Evolutionary conservation across 1,140 invertebrate genomes (phyloP).

Genomic region (Zaprionus davidi): DNA sequence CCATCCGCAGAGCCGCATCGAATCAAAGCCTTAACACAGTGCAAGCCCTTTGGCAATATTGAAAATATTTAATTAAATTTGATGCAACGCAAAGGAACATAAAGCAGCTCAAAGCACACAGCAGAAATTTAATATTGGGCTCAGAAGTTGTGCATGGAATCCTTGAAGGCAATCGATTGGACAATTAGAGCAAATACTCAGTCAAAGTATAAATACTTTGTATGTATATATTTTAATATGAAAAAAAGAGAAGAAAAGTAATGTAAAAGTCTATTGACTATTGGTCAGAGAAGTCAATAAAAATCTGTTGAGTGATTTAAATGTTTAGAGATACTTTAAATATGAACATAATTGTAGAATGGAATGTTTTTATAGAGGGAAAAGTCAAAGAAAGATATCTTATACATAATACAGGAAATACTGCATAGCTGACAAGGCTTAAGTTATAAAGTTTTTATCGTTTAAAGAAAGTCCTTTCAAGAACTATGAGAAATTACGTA

Average conservation of each 20-base stretch:
- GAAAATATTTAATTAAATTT: constrained; percentile 19
- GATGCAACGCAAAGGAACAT: neutral
- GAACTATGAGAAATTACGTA: no score
- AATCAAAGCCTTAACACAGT: neutral
- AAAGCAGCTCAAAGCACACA: neutral
- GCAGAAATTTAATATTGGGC: neutral
- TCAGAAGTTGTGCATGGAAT: neutral
- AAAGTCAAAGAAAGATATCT: no score
- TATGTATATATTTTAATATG: neutral
- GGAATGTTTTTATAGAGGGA: no score
- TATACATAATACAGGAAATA: no score
- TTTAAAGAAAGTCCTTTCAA: no score
- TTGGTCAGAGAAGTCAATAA: neutral
- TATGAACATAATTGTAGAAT: no score
- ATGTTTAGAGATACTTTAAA: neutral
- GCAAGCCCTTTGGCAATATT: neutral
- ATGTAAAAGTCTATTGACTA: neutral
- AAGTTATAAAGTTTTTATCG: no score
- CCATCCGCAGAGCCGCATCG: neutral
- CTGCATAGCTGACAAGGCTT: no score
- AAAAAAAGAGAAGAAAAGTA: neutral
- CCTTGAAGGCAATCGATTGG: neutral
- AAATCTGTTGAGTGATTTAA: no score
- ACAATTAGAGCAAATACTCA: neutral
- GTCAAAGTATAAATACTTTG: neutral